Base-by-base conservation (phyloP, 2,888 invertebrate species). In the Cataglyphis cursor region DNA sequence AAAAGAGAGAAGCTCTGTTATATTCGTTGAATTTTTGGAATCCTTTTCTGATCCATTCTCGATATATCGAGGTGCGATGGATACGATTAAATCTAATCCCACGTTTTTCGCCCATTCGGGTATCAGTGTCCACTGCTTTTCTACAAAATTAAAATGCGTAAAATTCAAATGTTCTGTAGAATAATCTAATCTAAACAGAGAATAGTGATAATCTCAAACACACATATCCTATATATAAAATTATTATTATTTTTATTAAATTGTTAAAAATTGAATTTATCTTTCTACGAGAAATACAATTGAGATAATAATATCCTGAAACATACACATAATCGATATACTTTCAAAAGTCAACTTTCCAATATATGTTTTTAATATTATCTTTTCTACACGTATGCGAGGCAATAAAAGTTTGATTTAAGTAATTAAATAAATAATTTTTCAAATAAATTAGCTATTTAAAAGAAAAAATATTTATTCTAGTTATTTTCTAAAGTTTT, bases 11-110 rank as follows among this genome's bases (percentile, higher is more conserved):
- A 98, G 96, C 48, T 96, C 96, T 59, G 96, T 92, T 0, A 97
- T 96, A 70, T 96, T 96, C 90, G 96, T 96, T 0, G 97, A 96
- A 91, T 97, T 96, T 97, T 97, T 98, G 31, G 83, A 83, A 28
- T 75, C 61, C 24, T 84, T 66, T 0, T 96, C 95, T 0, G 95
- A 95, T 86, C 96, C 96, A 81, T 97, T 97, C 48, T 88, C 87
- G 35, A 83, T 72, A 24, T 80, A 78, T 15, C 81, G 84, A 1
- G 92, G 91, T 5, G 92, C 85, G 38, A 95, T 89, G 81, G 93
- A 93, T 0, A 93, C 92, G 12, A 95, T 90, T 48, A 95, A 85
- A 31, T 95, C 93, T 31, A 95, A 84, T 9, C 94, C 95, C 2
- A 94, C 89, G 76, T 92, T 91, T 64, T 90, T 87, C 0, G 95